Conservation (phyloP, 2,113 vertebrate species). For the Danionella cerebrum region DNA sequence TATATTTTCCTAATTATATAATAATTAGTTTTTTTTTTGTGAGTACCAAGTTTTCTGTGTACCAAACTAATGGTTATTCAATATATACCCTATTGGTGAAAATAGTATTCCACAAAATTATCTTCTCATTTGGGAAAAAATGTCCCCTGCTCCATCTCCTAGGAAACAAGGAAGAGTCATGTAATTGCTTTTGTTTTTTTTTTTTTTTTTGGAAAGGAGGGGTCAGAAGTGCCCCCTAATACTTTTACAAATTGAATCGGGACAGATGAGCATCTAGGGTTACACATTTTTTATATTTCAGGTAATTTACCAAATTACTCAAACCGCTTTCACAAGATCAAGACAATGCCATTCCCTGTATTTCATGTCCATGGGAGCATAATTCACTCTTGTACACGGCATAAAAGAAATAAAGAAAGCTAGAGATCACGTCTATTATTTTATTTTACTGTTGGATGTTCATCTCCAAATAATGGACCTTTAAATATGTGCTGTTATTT, state of each 20-base stretch:
- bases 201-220: slow-evolving; percentile 39
- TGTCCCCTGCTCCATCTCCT: slow-evolving; percentile 38
- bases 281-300: slow-evolving; percentile 28
- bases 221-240: slow-evolving; percentile 29
- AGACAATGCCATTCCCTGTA: slow-evolving; percentile 22
- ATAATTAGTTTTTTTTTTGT: not conserved
- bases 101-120: slow-evolving; percentile 3
- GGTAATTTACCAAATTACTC: slow-evolving; percentile 43
- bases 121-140: not conserved
- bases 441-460: too few relatives aligned
- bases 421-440: too few relatives aligned
- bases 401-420: not conserved
- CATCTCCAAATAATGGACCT: too few relatives aligned
- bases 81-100: too few relatives aligned
- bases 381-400: slow-evolving; percentile 25
- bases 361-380: slow-evolving; percentile 31
- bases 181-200: slow-evolving; percentile 46
- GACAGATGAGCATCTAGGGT: slow-evolving; percentile 26
- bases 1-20: too few relatives aligned
- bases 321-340: slow-evolving; percentile 40
- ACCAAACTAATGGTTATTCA: slow-evolving; percentile 9
- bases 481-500: too few relatives aligned
- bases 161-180: slow-evolving; percentile 29
- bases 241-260: slow-evolving; percentile 39
- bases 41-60: not conserved